Base-by-base conservation (phyloP, 1,140 invertebrate species). In the Drosophila asahinai region DNA sequence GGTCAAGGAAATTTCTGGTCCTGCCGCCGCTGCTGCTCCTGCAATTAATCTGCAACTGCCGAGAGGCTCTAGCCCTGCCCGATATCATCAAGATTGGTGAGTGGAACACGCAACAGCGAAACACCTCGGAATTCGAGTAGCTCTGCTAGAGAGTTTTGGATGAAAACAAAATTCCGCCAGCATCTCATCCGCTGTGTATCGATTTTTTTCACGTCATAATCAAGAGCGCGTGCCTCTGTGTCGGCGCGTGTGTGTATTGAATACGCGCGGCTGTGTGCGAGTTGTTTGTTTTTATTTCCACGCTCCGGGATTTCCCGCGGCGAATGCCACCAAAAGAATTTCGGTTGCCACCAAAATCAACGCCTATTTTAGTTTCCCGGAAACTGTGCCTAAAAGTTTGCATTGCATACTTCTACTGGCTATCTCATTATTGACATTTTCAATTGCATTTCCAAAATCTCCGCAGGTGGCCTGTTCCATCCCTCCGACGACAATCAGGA, bases 391-490 rank as follows among this genome's bases (percentile, higher is more conserved):
- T 48, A 14, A 51, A 52, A 52, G 22, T 49, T 15, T 25, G 19
- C 47, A 25, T 1, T 14, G 14, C 22, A 25, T 27, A 25, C 22
- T 25, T 22, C 4, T 25, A 25, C 19, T 7, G 27, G 27, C 27
- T 30, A 6, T 30, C 27, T 30, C 3, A 54, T 9, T 55, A 38
- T 15, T 57, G 54, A 14, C 9, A 52, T 12, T 47, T 33, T 9
- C 22, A 12, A 9, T 15, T 27, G 5, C 8, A 33, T 51, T 54
- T 62, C 9, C 2, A 40, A 33, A 60, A 17, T 48, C 8, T 33
- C 38, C 60, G 43, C 79, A 98, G 98, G 97, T 92, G 97, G 97
- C 42, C 94, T 98, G 42, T 98, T 98, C 93, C 97, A 98, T 94
- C 96, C 96, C 25, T 80, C 89, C 38, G 92, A 93, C 40, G 89